Conservation (phyloP, 1,140 invertebrate genomes). For the Drosophila grimshawi region DNA sequence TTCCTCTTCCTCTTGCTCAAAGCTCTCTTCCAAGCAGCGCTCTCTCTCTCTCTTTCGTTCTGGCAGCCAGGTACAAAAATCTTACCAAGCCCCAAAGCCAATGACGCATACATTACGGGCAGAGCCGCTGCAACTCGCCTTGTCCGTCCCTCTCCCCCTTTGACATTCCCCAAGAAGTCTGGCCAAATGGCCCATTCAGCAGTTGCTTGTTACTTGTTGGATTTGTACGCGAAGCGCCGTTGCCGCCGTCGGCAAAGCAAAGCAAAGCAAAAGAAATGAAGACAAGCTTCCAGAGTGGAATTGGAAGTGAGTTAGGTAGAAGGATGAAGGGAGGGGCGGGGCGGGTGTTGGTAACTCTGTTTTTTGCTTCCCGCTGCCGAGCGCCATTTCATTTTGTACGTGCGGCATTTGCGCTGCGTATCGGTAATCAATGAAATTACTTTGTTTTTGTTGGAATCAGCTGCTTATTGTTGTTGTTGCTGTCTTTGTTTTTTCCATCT, state of each 20-base stretch:
- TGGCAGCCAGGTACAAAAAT: conserved; percentile 18
- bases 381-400: conserved; percentile 64
- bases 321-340: background rate
- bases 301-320: background rate
- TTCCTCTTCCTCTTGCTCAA: background rate
- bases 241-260: conserved; percentile 73
- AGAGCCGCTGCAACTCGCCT: background rate
- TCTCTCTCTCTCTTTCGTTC: conserved; percentile 6
- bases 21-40: background rate
- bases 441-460: conserved; percentile 71
- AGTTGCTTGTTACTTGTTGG: conserved; percentile 44
- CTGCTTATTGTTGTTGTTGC: conserved; percentile 53
- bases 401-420: conserved; percentile 70
- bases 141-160: conserved; percentile 1
- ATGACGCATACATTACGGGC: conserved; percentile 51
- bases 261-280: conserved; percentile 28
- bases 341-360: conserved; percentile 3
- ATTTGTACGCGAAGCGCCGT: conserved; percentile 79
- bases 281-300: conserved; percentile 22
- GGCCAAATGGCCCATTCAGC: conserved; percentile 64
- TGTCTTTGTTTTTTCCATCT: conserved; percentile 42
- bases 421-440: conserved; percentile 82
- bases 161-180: conserved; percentile 19
- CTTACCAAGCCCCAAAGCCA: conserved; percentile 46
- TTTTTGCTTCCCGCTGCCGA: conserved; percentile 14